Conservation (phyloP, 2,113 vertebrate genomes). For the Elachura formosa region DNA sequence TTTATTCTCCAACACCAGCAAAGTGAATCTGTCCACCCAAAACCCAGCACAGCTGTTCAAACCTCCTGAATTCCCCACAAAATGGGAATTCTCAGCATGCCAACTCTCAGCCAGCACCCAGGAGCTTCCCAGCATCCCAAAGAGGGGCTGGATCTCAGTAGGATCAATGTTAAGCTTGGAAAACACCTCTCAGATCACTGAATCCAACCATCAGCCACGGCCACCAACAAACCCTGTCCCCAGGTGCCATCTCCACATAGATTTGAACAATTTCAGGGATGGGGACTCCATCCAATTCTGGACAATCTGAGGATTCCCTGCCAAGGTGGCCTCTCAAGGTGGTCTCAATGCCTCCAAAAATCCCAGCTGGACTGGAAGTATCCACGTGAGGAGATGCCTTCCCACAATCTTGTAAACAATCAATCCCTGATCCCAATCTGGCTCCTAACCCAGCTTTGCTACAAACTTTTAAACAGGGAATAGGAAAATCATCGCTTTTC, state of each 20-base stretch:
- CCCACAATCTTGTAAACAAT: background rate
- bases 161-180: background rate
- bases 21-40: accelerated
- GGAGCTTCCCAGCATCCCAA: background rate
- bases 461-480: background rate
- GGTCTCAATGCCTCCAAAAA: too few species aligned
- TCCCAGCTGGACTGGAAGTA: background rate
- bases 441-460: background rate
- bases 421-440: background rate
- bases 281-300: too few species aligned
- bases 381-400: background rate
- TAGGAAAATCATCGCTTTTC: background rate
- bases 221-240: background rate
- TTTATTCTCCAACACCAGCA: background rate
- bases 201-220: background rate
- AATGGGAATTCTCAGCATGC: background rate
- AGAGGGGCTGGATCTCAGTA: background rate
- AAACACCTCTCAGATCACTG: background rate
- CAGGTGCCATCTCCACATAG: background rate
- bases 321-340: too few species aligned
- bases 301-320: too few species aligned
- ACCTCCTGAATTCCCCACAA: background rate
- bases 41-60: background rate
- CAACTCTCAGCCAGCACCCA: background rate
- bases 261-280: too few species aligned